Conservation (phyloP, 2,113 vertebrate species). For the Oophaga pumilio region DNA sequence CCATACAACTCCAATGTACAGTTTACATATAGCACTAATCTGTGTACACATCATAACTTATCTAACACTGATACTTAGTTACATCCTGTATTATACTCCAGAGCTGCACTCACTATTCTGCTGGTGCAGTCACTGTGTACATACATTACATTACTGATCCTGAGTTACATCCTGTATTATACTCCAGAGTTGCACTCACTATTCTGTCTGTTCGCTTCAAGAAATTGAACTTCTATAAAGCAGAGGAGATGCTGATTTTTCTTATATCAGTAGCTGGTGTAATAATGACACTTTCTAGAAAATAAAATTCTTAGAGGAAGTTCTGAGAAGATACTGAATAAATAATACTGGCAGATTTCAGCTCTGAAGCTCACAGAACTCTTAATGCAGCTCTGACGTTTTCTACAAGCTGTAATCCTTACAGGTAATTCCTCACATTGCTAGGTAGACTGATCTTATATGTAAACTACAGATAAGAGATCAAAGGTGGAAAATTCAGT, state of each 20-base stretch:
- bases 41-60: background rate
- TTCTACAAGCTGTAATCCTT: background rate
- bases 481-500: background rate
- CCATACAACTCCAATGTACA: background rate
- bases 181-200: background rate
- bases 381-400: too few relatives aligned
- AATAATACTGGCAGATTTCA: too few relatives aligned
- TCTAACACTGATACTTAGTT: background rate
- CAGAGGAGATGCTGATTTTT: too few relatives aligned
- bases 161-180: background rate
- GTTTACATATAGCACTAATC: background rate
- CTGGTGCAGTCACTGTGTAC: background rate
- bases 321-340: too few relatives aligned
- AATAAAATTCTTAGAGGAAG: too few relatives aligned
- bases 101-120: background rate
- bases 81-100: background rate
- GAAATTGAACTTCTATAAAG: too few relatives aligned
- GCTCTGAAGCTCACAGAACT: too few relatives aligned
- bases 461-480: background rate
- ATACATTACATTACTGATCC: too few relatives aligned
- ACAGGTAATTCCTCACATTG: background rate
- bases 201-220: too few relatives aligned
- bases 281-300: too few relatives aligned
- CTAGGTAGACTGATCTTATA: background rate
- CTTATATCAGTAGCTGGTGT: too few relatives aligned